Evolutionary conservation across 2,888 invertebrate genomes (phyloP).

Genomic region (Gymnoscelis rufifasciata): DNA sequence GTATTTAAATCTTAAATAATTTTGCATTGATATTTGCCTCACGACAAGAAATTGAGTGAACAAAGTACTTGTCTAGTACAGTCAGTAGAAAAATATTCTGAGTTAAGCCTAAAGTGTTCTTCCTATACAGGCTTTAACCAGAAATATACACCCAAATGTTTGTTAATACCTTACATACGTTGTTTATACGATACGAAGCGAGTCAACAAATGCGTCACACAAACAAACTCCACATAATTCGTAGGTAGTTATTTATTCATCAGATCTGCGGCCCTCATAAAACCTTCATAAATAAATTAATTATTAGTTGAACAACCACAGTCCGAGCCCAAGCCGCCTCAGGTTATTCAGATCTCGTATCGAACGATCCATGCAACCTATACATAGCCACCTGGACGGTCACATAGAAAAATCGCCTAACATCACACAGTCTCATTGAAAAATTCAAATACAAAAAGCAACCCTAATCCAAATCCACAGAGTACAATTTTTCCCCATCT

Average conservation of each 20-base stretch:
- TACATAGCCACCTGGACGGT: slow-evolving; percentile 78
- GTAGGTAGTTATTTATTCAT: slow-evolving; percentile 22
- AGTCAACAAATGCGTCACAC: slow-evolving; percentile 7
- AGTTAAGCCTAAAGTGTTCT: no score
- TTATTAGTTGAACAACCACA: slow-evolving; percentile 48
- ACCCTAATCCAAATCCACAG: slow-evolving; percentile 47
- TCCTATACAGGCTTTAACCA: no score
- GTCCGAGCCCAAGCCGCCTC: slow-evolving; percentile 57
- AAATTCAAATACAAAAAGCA: slow-evolving; percentile 33
- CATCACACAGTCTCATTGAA: slow-evolving; percentile 45
- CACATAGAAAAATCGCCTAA: slow-evolving; percentile 68
- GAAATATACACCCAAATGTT: no score
- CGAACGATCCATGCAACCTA: slow-evolving; percentile 63
- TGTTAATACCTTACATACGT: no score
- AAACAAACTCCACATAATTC: slow-evolving; percentile 12
- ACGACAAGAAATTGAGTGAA: no score
- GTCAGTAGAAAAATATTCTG: no score
- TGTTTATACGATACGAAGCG: not conserved
- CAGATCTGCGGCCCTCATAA: slow-evolving; percentile 40
- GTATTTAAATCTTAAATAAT: no score
- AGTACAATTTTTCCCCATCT: slow-evolving; percentile 39
- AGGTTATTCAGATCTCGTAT: slow-evolving; percentile 56
- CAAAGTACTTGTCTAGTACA: no score
- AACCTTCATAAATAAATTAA: slow-evolving; percentile 59
- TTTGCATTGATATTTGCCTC: no score